Base-by-base conservation (phyloP, 2,888 invertebrate genomes). In the Acanthosepion esculentum region DNA sequence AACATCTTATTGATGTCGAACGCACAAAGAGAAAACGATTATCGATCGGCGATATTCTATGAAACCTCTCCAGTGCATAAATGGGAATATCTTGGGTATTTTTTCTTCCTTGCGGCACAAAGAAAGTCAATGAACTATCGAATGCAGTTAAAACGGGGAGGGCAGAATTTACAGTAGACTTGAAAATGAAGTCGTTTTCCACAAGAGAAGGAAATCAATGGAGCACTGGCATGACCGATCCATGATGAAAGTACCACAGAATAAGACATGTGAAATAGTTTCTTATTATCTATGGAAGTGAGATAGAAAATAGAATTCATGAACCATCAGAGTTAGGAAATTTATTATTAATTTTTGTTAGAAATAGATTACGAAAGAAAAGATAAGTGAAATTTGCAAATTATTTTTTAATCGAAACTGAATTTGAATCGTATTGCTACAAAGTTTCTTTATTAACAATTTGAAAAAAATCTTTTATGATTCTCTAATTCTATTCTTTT, bases 21-120 rank as follows among this genome's bases (percentile, higher is more conserved):
- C n/a, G n/a, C n/a, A 78, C n/a, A n/a, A 78, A 78, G n/a, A 33
- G n/a, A 78, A 78, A 78, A 33, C 78, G n/a, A 12, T 78, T 78
- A 78, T 78, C n/a, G 78, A 78, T 78, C n/a, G 78, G 5, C 78
- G 18, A 78, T 78, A 78, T 78, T 78, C 78, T 33, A 78, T 78
- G 78, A 78, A 78, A 78, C n/a, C n/a, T 78, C n/a, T 78, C 78
- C 78, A 78, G n/a, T 78, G n/a, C 78, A 78, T n/a, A 78, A 78
- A 78, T 12, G n/a, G 78, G n/a, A 78, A 78, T 78, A 78, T 78
- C 78, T 78, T n/a, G 78, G 78, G 78, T 33, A n/a, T 78, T n/a
- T 78, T 78, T 78, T 18, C 78, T n/a, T n/a, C 78, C 78, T 78
- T 78, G 78, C 78, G 33, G 78, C 78, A 33, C 4, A 33, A 78